Evolutionary conservation across 2,113 vertebrate genomes (phyloP).

Genomic region (Camelus dromedarius): DNA sequence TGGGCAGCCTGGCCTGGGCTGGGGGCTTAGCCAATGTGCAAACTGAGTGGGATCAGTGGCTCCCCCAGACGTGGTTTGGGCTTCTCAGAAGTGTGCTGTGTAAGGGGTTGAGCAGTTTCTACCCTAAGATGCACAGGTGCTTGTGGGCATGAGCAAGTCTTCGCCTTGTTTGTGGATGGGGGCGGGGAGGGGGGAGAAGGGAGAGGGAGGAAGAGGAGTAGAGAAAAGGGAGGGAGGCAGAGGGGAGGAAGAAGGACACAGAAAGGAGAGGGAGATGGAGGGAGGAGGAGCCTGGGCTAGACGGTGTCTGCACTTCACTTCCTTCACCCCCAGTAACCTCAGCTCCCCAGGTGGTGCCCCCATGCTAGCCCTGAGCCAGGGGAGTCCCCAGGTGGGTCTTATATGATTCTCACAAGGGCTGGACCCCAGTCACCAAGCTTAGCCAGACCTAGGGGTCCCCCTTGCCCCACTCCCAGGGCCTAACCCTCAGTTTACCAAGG

Average conservation of each 20-base stretch:
- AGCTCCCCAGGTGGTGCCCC: accelerated
- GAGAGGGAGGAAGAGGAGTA: background rate
- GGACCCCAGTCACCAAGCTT: background rate
- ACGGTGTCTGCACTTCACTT: background rate
- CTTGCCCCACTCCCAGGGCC: background rate
- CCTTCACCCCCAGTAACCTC: background rate
- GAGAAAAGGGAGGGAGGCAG: background rate
- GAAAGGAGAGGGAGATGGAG: too few species aligned
- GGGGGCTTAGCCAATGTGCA: background rate
- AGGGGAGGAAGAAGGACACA: background rate
- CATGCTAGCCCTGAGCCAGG: background rate
- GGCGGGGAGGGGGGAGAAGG: background rate
- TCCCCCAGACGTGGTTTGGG: background rate
- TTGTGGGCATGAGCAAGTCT: background rate
- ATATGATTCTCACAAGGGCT: background rate
- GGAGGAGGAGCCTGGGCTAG: background rate
- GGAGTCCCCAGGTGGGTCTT: background rate
- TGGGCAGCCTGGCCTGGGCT: background rate
- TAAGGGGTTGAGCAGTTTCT: accelerated
- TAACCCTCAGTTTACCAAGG: background rate
- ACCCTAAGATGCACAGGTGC: background rate
- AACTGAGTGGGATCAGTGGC: background rate
- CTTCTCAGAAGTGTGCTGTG: background rate
- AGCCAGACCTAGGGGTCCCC: too few species aligned
- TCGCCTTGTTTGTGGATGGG: accelerated